phyloP scores from a whole-genome alignment of 2,888 invertebrate species.

The Drosophila anomalipes region DNA sequence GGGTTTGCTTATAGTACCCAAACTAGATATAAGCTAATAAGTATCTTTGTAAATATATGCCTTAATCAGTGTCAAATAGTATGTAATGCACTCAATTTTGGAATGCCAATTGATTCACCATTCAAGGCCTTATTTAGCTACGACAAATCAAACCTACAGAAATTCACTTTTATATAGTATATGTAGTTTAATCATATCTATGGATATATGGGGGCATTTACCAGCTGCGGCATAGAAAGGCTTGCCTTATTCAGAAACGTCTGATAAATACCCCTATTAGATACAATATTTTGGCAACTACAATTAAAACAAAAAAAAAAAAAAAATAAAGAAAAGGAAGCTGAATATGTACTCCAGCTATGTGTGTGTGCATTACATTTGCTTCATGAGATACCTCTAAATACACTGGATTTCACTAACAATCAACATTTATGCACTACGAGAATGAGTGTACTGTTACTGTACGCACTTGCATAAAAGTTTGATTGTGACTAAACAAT shows the following conservation, averaged over 20 bases:
- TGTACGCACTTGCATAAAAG: conserved; percentile 12
- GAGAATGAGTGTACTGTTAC: conserved; percentile 24
- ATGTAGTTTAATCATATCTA: conserved; percentile 1
- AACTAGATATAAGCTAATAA: background rate
- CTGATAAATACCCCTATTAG: conserved; percentile 10
- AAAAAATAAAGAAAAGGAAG: conserved; percentile 2
- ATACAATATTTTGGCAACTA: conserved; percentile 15
- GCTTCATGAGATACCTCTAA: conserved; percentile 17
- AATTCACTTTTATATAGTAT: background rate
- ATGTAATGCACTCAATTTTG: background rate
- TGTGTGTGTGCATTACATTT: conserved; percentile 25
- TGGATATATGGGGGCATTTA: conserved; percentile 8
- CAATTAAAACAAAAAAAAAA: conserved; percentile 18
- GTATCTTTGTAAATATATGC: conserved; percentile 14
- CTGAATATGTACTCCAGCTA: conserved; percentile 8
- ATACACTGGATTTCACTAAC: conserved; percentile 19
- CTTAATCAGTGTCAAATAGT: background rate
- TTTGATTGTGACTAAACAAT: conserved; percentile 13
- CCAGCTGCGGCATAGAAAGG: background rate
- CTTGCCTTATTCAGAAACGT: background rate
- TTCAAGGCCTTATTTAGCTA: conserved; percentile 1
- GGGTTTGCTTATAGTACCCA: background rate
- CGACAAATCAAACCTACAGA: conserved; percentile 1
- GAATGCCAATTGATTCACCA: background rate
- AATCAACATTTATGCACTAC: conserved; percentile 24